phyloP scores from a whole-genome alignment of 2,113 vertebrate genomes.

The Alethe diademata region DNA sequence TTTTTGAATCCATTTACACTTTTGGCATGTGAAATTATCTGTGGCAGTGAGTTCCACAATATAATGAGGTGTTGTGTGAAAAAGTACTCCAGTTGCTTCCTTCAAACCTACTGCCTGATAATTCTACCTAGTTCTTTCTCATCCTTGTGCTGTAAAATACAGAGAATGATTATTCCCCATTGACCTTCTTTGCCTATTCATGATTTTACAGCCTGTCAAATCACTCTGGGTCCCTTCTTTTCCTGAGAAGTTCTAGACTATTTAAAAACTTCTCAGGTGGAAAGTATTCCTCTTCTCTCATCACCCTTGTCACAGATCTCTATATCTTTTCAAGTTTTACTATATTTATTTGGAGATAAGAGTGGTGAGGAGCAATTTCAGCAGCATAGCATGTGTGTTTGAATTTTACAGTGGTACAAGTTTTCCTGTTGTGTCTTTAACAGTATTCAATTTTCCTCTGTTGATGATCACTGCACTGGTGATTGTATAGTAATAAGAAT shows the following conservation, averaged over 20 bases:
- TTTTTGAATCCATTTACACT: constrained; percentile 24
- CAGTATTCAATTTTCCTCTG: background rate
- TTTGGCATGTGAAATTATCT: background rate
- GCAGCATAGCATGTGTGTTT: background rate
- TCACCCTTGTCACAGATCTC: background rate
- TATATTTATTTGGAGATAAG: background rate
- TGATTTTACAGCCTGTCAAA: background rate
- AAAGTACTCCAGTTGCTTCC: background rate
- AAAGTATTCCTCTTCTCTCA: background rate
- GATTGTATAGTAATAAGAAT: background rate
- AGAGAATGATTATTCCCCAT: constrained; percentile 3
- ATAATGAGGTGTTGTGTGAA: constrained; percentile 46
- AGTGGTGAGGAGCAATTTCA: background rate
- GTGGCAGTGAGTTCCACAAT: background rate
- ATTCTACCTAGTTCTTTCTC: background rate
- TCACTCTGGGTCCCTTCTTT: background rate
- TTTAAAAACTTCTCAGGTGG: constrained; percentile 7
- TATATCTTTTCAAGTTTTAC: background rate
- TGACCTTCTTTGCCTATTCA: background rate
- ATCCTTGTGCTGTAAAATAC: background rate
- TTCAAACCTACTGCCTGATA: background rate
- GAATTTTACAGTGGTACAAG: background rate
- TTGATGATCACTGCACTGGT: background rate
- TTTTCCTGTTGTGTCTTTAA: background rate
- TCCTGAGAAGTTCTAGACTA: background rate